A percentile compares a stretch with the other conserved stretches of the same genome.
Evolutionary conservation across 2,113 vertebrate species (phyloP).

Genomic region (Triplophysa dalaica): DNA sequence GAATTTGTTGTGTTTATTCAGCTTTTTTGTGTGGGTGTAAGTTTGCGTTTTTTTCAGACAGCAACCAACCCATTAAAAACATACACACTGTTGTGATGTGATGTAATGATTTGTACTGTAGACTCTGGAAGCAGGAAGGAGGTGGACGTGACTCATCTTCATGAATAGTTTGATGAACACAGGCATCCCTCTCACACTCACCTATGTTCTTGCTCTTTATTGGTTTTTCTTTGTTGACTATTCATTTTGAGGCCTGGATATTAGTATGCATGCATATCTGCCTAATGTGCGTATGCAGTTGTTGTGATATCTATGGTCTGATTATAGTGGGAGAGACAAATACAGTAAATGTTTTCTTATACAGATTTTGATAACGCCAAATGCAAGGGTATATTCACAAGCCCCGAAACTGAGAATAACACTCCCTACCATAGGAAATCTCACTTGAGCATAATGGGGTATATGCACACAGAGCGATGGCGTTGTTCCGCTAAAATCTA

Average conservation of each 20-base stretch:
- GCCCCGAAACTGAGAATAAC: no score
- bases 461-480: no score
- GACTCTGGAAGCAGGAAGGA: not conserved
- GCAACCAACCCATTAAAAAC: constrained; percentile 16
- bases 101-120: constrained; percentile 37
- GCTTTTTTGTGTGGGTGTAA: not conserved
- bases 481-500: no score
- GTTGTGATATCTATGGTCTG: not conserved
- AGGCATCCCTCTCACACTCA: constrained; percentile 19
- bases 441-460: no score
- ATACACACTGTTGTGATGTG: constrained; percentile 36
- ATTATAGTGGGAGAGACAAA: no score
- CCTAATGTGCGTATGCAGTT: not conserved
- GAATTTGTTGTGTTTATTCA: not conserved
- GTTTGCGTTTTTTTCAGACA: not conserved
- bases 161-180: constrained; percentile 44
- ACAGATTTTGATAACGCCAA: no score
- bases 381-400: no score
- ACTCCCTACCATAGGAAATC: no score
- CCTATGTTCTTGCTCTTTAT: not conserved
- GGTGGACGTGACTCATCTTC: constrained; percentile 43
- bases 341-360: no score
- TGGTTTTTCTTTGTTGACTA: not conserved
- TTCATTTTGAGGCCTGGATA: not conserved
- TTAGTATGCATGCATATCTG: not conserved